phyloP scores from a whole-genome alignment of 2,888 invertebrate genomes.

The Athripsodes cinereus region DNA sequence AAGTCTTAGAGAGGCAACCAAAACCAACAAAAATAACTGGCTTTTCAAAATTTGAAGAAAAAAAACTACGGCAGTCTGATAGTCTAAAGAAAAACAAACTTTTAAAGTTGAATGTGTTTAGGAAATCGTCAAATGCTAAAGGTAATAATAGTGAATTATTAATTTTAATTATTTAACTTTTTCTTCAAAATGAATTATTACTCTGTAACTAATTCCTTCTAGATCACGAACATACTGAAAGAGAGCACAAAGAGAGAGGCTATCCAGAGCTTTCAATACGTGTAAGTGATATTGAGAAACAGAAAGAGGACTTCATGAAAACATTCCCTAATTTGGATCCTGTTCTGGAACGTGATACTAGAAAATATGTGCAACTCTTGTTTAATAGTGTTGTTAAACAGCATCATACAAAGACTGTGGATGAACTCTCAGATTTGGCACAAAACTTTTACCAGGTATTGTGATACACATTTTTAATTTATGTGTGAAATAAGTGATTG shows the following conservation, averaged over 20 bases:
- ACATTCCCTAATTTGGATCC: slow-evolving; percentile 39
- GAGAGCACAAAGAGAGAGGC: slow-evolving; percentile 27
- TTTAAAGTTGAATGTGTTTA: slow-evolving; percentile 69
- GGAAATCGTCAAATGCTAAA: slow-evolving; percentile 59
- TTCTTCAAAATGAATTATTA: not conserved
- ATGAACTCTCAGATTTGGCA: slow-evolving; percentile 83
- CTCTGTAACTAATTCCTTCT: slow-evolving; percentile 17
- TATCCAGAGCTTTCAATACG: slow-evolving; percentile 41
- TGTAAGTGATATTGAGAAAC: slow-evolving; percentile 37
- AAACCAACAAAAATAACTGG: slow-evolving; percentile 47
- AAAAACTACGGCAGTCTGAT: slow-evolving; percentile 71
- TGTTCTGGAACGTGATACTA: slow-evolving; percentile 55
- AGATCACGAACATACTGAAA: slow-evolving; percentile 35
- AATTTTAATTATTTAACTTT: not conserved
- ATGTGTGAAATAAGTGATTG: too few relatives aligned
- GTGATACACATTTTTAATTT: too few relatives aligned
- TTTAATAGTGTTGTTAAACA: slow-evolving; percentile 57
- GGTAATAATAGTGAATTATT: slow-evolving; percentile 37
- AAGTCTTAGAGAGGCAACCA: slow-evolving; percentile 29
- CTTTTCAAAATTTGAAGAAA: slow-evolving; percentile 82
- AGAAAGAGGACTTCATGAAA: slow-evolving; percentile 45
- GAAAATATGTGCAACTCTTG: slow-evolving; percentile 62
- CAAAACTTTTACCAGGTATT: slow-evolving; percentile 83
- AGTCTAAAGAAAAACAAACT: slow-evolving; percentile 66
- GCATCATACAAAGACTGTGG: slow-evolving; percentile 58